Evolutionary conservation across 23 tunicate species (phyloP), one percentile per base, ranked within the genome.

Genomic region (Trididemnum clinides): DNA sequence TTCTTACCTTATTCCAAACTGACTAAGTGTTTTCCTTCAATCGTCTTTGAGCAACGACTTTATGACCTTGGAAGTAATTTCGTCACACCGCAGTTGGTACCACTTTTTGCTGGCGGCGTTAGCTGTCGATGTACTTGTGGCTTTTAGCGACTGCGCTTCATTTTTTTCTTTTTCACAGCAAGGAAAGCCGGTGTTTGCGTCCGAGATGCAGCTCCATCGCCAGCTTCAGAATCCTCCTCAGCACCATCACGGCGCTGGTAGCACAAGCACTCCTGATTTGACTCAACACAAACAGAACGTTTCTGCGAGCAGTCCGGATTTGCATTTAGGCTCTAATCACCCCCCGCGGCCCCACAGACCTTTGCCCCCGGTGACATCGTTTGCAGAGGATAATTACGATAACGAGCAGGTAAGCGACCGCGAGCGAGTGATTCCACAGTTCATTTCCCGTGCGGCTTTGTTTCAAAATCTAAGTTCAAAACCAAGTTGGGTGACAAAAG

Each of bases 261-360:
- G 97, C 81, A 83, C 97, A 2, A 92, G 97, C 76, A 92, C 97
- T 65, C 97, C 97, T 22, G 97, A 92, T 57, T 73, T 92, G 15
- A 82, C 82, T 81, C 82, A 34, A 7, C 88, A 92, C 30, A 65
- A 85, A 50, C 86, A 86, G 44, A 86, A 73, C 31, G 90, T 92
- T 27, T 92, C 97, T 2, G 97, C 91, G 34, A 92, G 97, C 64
- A 92, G 80, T 33, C 97, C 97, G 22, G 91, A 92, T 26, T 80
- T 92, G n/a, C 91, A 92, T 39, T 64, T 82, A 4, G 97, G 86
- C 0, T 20, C 62, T 34, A 50, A 44, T 49, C 88, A 73, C 12
- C 94, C 71, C 34, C 81, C 76, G 36, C 72, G 82, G 50, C 92
- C 37, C 28, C 94, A 49, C 70, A 77, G 49, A 30, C 88, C 87